Evolutionary conservation across 2,797 vertebrate genomes (phyloP).

Genomic region (Babyrousa celebensis): DNA sequence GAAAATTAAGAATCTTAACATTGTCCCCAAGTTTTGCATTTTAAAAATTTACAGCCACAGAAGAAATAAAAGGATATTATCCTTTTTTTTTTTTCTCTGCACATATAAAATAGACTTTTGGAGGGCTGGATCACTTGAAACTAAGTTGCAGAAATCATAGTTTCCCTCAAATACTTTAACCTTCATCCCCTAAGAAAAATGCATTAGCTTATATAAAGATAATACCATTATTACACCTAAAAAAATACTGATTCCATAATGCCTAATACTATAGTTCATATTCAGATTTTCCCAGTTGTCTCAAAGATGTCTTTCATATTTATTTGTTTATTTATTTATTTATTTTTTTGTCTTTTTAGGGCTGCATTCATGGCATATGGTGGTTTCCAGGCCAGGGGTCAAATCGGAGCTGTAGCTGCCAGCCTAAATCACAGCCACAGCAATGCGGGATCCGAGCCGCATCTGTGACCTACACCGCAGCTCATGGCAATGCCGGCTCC

Average conservation of each 20-base stretch:
- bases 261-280: conserved; percentile 26
- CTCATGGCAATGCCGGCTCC: too few relatives aligned
- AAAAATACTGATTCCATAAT: background rate
- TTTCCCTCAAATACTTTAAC: conserved; percentile 5
- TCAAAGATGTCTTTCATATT: conserved; percentile 32
- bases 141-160: background rate
- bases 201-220: background rate
- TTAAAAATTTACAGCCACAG: conserved; percentile 18
- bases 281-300: conserved; percentile 27
- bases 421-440: too few relatives aligned
- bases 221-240: background rate
- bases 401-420: too few relatives aligned
- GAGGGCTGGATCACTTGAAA: background rate
- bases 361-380: too few relatives aligned
- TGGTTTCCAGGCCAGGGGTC: too few relatives aligned
- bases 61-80: background rate
- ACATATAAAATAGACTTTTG: background rate
- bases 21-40: conserved; percentile 27
- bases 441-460: too few relatives aligned
- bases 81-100: background rate
- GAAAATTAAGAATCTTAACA: conserved; percentile 1
- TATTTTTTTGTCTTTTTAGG: background rate
- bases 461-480: too few relatives aligned
- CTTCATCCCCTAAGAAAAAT: background rate
- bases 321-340: background rate